Conservation (phyloP, 2,888 invertebrate species). For the Oegoconia quadripuncta region DNA sequence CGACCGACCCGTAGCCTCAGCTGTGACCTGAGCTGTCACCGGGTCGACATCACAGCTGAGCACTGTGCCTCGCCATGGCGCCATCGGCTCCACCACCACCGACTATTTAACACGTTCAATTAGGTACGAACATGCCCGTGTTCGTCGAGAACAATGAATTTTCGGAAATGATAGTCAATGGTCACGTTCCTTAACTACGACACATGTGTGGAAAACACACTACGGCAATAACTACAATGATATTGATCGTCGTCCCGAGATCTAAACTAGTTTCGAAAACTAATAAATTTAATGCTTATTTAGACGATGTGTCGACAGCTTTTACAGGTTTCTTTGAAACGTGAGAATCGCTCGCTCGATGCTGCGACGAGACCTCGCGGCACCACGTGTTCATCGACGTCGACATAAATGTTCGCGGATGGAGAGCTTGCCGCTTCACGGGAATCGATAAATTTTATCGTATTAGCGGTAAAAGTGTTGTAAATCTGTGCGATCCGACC, state of each 20-base stretch:
- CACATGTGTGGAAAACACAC: too few relatives aligned
- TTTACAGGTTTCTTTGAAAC: not conserved
- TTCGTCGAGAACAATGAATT: too few relatives aligned
- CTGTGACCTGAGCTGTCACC: not conserved
- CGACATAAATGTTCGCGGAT: not conserved
- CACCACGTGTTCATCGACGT: not conserved
- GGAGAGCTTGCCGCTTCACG: too few relatives aligned
- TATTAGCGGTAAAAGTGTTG: slow-evolving; percentile 42
- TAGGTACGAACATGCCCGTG: not conserved
- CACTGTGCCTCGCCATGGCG: not conserved
- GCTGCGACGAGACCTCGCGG: too few relatives aligned
- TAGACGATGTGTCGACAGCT: not conserved
- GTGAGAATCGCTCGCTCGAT: too few relatives aligned
- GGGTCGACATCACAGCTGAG: not conserved
- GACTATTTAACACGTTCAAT: not conserved
- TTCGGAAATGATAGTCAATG: too few relatives aligned
- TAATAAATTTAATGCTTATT: too few relatives aligned
- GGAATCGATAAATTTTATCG: slow-evolving; percentile 43
- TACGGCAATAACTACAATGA: too few relatives aligned
- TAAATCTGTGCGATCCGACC: slow-evolving; percentile 30
- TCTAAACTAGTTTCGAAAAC: too few relatives aligned
- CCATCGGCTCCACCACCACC: not conserved
- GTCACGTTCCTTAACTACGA: too few relatives aligned
- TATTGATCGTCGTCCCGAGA: too few relatives aligned
- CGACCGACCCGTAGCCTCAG: not conserved